These are phyloP conservation scores for Chironomus tentans DNA, from an alignment of 2,888 invertebrate genomes.

Conservation along the genomic window DNA sequence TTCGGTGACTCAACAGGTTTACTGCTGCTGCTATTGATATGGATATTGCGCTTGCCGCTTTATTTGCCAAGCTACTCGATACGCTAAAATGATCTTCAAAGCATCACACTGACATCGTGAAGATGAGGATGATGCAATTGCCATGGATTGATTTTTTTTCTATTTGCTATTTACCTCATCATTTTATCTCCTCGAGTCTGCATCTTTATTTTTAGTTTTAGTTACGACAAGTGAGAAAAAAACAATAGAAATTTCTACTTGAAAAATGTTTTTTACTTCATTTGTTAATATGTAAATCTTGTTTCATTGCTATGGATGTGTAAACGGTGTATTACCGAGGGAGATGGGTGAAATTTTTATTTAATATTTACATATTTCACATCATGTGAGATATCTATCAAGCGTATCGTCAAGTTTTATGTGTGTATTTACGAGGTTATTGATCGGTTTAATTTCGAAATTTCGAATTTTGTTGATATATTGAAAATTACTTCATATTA, in stretches of 20 bases:
- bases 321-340: too few species aligned
- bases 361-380: neutral
- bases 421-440: too few species aligned
- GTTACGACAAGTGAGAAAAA: neutral
- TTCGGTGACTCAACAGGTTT: conserved; percentile 9
- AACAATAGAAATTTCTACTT: neutral
- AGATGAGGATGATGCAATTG: neutral
- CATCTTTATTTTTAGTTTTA: too few species aligned
- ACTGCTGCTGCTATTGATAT: neutral
- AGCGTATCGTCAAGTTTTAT: too few species aligned
- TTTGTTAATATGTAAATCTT: neutral
- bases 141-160: neutral
- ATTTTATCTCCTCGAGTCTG: too few species aligned
- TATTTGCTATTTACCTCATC: neutral
- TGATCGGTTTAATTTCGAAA: too few species aligned
- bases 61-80: neutral
- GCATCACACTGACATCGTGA: neutral
- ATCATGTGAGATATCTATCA: neutral
- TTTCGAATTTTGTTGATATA: too few species aligned
- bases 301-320: neutral
- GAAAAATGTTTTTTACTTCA: neutral
- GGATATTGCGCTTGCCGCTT: too few species aligned
- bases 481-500: too few species aligned
- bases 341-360: neutral
- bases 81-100: neutral